A percentile compares a stretch with the other conserved stretches of the same genome.
phyloP scores from a whole-genome alignment of 2,888 invertebrate genomes.

The Drosophila cognata region DNA sequence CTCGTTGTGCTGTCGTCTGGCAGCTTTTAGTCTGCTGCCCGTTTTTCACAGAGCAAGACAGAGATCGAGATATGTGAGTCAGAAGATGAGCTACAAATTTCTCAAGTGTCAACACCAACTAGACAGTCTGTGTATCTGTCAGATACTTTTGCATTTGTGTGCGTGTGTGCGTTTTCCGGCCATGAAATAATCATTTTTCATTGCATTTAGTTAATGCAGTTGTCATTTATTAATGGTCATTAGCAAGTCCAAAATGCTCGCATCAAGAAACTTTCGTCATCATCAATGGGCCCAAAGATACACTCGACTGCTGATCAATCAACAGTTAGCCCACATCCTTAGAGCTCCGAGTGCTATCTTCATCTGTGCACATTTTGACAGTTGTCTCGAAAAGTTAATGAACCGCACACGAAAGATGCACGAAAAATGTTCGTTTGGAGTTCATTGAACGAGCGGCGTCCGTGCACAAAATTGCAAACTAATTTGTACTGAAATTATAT shows the following conservation, averaged over 20 bases:
- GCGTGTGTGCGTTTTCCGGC: conserved; percentile 45
- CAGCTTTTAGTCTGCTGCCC: conserved; percentile 7
- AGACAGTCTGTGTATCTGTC: conserved; percentile 40
- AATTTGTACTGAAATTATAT: conserved; percentile 73
- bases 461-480: conserved; percentile 75
- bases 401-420: conserved; percentile 30
- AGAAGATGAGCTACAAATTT: conserved; percentile 84
- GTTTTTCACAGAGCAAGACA: conserved; percentile 58
- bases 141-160: conserved; percentile 46
- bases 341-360: conserved; percentile 8
- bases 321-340: conserved; percentile 65
- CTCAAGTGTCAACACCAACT: conserved; percentile 85
- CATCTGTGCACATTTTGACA: conserved; percentile 65
- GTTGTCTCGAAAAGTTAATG: conserved; percentile 70
- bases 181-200: conserved; percentile 76
- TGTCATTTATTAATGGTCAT: conserved; percentile 76
- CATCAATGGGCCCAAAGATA: conserved; percentile 52
- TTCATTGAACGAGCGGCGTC: conserved; percentile 68
- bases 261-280: conserved; percentile 40
- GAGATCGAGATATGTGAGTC: conserved; percentile 73
- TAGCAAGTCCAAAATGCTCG: conserved; percentile 43
- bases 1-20: not conserved
- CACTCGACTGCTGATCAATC: conserved; percentile 65
- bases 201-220: conserved; percentile 74
- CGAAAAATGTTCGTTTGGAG: conserved; percentile 21